Base-by-base conservation (phyloP, 2,888 invertebrate species). In the Cryptocephalus moraei region DNA sequence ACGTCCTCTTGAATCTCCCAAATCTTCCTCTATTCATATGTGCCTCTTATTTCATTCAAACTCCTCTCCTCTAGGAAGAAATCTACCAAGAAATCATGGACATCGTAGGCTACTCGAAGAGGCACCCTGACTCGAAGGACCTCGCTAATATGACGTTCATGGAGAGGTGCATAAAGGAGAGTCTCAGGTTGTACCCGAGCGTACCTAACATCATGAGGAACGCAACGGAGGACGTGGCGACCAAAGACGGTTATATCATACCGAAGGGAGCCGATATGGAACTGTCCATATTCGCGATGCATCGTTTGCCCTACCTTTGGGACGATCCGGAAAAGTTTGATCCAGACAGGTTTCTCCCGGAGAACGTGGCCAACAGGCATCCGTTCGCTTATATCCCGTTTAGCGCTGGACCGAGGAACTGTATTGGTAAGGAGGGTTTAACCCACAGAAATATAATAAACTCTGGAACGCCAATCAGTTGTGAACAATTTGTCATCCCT, bases 61-160 rank as follows among this genome's bases (percentile, higher is more conserved):
- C 32, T 42, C 22, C 10, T 10, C 22, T 6, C 22, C 52, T 48
- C 4, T 12, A 58, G 53, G 52, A 59, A 14, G 51, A 54, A 45
- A 46, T 56, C 12, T 49, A 50, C 11, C 41, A 52, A 40, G 58
- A 58, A 55, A 50, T 58, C 9, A 9, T 47, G 8, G 49, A 50
- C 14, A 40, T 56, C 3, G 33, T 56, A 8, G 57, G 51, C 1
- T 2, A 22, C 6, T 22, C 22, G 22, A 61, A 73, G 0, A 49
- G 45, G 34, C 73, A 75, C 1, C 52, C 52, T 9, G 75, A 72
- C 1, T 74, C 77, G 67, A 73, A 75, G 41, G 77, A 79, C 49
- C 65, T 83, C 8, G 65, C 76, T 52, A 73, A 76, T 43, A 75
- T 83, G 75, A 73, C 75, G 44, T 82, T 81, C 54, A 68, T 82